Evolutionary conservation across 2,113 vertebrate genomes (phyloP), one percentile per base, ranked within the genome.

Genomic region (Odontophorus gujanensis): DNA sequence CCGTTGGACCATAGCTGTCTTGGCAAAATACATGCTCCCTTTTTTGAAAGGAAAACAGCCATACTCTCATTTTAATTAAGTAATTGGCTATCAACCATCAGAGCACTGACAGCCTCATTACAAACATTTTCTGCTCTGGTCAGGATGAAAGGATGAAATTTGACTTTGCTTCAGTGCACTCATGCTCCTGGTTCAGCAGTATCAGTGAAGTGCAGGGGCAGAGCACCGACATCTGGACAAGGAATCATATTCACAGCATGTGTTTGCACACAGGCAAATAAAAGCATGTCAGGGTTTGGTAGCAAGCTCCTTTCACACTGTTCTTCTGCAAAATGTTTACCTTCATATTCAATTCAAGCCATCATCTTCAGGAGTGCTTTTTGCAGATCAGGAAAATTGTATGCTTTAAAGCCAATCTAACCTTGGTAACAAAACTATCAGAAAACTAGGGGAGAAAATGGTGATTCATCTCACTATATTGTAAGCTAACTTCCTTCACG

Each of bases 201-300:
- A 18, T 30, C 55, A 57, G 30, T 7, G 55, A 53, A 53, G 79
- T 7, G 65, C 67, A 87, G 87, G 63, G 57, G 58, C 43, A 28
- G 28, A 67, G 81, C 66, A 53, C 10, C 7, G 2, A 1, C 14
- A 20, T 68, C 43, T 6, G 1, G 19, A 28, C 6, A 15, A n/a
- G 45, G 76, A 55, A 45, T 17, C 21, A 3, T 2, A 25, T 7
- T 42, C 36, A 21, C 2, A 43, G 8, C 0, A 0, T 22, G 66
- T 30, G 1, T 32, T 51, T 65, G 53, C 38, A 45, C 55, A 30
- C 0, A 2, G 21, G 48, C 45, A 69, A 83, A 62, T 38, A 4
- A 47, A 83, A 62, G 66, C 0, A 4, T 25, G 15, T 19, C 16
- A 9, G 61, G 36, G 22, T 43, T 89, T 76, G 55, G 61, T 9